A percentile compares a stretch with the other conserved stretches of the same genome.
phyloP scores from a whole-genome alignment of 2,888 invertebrate species.

The Chalcosyrphus nemorum region DNA sequence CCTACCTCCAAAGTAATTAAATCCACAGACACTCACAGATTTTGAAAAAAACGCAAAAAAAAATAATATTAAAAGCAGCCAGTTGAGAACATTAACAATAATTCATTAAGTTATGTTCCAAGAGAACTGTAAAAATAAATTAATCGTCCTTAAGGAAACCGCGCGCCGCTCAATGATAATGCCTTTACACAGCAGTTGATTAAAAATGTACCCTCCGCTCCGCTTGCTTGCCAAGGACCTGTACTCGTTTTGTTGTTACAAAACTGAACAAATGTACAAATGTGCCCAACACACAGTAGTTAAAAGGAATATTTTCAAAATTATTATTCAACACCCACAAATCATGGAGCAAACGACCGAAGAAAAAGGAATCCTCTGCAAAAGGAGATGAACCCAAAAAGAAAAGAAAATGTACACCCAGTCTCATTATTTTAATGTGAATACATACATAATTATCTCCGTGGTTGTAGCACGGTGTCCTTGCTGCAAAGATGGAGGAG shows the following conservation, averaged over 20 bases:
- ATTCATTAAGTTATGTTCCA: conserved; percentile 23
- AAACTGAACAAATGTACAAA: conserved; percentile 37
- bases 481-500: background rate
- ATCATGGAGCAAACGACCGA: conserved; percentile 32
- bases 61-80: too few species aligned
- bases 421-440: conserved; percentile 46
- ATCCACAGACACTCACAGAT: background rate
- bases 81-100: conserved; percentile 34
- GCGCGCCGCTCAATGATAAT: conserved; percentile 30
- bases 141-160: conserved; percentile 18
- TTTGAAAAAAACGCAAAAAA: background rate
- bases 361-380: conserved; percentile 13
- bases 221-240: background rate
- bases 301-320: conserved; percentile 25
- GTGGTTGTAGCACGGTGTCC: background rate
- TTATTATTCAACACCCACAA: conserved; percentile 38
- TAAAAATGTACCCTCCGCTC: conserved; percentile 18
- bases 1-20: conserved; percentile 11
- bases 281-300: conserved; percentile 14
- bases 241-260: background rate
- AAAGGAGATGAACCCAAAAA: conserved; percentile 36
- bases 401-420: conserved; percentile 18
- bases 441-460: conserved; percentile 40
- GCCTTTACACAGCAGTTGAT: conserved; percentile 19
- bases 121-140: conserved; percentile 20